Base-by-base conservation (phyloP, 2,888 invertebrate genomes). In the Habrosyne pyritoides region DNA sequence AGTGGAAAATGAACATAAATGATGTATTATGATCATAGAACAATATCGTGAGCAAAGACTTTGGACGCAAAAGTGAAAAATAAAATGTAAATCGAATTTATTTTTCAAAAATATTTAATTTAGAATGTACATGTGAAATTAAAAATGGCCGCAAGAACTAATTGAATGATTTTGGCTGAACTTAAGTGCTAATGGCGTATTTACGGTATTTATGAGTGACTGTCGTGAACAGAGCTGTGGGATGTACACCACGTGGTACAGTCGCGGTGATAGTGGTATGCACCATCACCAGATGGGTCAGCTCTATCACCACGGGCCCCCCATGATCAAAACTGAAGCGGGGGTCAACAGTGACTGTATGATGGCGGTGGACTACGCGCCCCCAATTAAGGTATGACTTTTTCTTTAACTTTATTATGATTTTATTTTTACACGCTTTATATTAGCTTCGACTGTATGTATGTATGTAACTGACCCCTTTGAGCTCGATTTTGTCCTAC, bases 321-420 rank as follows among this genome's bases (percentile, higher is more conserved):
- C 94, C 55, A 93, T 94, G 89, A 94, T 94, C 67, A 94, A 94
- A 89, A 94, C 94, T 66, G 94, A 94, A 63, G 93, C 94, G 52
- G 93, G 93, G 28, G 93, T 94, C 47, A 94, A 94, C 76, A 94
- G 93, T 75, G 94, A 94, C 79, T 94, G 94, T 63, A 94, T 94
- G 94, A 93, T 94, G 88, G 94, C 94, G 0, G 93, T 94, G 24
- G 94, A 94, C 69, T 94, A 94, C 74, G 94, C 94, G 0, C 93
- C 94, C 0, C 94, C 94, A 21, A 94, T 94, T 79, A 94, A 94
- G 94, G 94, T 94, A 88, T 81, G 92, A 68, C 47, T 77, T 60
- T 61, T 55, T 66, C 58, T 52, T 18, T 61, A 51, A 36, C 28
- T 33, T 47, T 36, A 26, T 8, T 46, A n/a, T n/a, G n/a, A n/a